These are phyloP conservation scores for Crenichthys baileyi DNA, from an alignment of 2,797 vertebrate species.

Conservation along the genomic window DNA sequence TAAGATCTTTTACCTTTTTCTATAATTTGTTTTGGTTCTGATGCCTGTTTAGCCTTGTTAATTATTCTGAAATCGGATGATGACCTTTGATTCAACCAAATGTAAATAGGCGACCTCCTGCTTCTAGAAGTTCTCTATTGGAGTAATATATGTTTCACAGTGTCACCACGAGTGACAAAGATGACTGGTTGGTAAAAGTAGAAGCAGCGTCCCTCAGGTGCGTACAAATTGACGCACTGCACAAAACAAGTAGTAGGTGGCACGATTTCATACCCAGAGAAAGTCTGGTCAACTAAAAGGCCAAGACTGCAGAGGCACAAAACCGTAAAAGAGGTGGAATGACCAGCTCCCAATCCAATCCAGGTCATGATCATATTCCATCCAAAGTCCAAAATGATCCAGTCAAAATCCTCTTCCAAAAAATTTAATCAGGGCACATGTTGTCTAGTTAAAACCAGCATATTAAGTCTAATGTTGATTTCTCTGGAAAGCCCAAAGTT, in stretches of 20 bases:
- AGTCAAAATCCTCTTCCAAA: no score
- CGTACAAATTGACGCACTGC: background rate
- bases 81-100: background rate
- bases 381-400: no score
- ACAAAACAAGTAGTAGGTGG: background rate
- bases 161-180: background rate
- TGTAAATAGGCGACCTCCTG: background rate
- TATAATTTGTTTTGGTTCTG: background rate
- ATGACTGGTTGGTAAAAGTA: background rate
- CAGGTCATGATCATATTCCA: no score
- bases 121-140: background rate
- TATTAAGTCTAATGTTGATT: background rate
- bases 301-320: background rate
- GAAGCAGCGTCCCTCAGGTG: background rate
- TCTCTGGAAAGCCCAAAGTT: background rate
- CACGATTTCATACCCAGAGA: background rate
- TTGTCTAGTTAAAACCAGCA: background rate
- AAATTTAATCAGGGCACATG: no score
- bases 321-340: no score
- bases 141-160: background rate
- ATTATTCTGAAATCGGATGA: background rate
- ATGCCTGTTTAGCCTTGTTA: background rate
- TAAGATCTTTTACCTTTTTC: background rate
- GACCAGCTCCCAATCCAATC: no score
- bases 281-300: background rate